Percentiles rank a stretch among this genome's conserved stretches.
These are phyloP conservation scores for Pseudanteris insignis DNA, from an alignment of 2,888 invertebrate genomes.

Conservation along the genomic window DNA sequence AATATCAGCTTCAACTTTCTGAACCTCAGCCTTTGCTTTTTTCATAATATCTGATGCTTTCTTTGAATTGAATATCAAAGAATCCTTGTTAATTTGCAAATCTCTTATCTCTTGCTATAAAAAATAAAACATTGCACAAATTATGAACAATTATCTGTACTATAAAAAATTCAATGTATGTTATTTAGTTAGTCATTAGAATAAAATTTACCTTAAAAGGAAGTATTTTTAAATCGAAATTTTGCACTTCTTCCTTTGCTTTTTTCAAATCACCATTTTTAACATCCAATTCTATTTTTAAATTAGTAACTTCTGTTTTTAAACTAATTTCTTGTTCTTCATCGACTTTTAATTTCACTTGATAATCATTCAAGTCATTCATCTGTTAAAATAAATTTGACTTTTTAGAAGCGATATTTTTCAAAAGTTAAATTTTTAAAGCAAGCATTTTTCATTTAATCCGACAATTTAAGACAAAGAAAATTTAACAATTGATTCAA, in stretches of 20 bases:
- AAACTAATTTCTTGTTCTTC: conserved; percentile 2
- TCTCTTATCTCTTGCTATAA: conserved; percentile 67
- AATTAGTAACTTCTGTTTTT: background rate
- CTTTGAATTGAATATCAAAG: conserved; percentile 43
- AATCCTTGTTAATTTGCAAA: conserved; percentile 63
- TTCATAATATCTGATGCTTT: conserved; percentile 44
- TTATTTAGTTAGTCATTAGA: too few species aligned
- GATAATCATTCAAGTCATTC: conserved; percentile 11
- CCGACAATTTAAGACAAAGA: background rate
- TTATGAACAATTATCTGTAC: background rate
- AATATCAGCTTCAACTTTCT: conserved; percentile 55
- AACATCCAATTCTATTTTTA: conserved; percentile 2
- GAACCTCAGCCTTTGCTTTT: conserved; percentile 47
- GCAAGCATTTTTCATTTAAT: background rate
- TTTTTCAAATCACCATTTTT: conserved; percentile 12
- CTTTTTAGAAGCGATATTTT: too few species aligned
- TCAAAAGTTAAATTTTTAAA: too few species aligned
- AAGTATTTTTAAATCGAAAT: conserved; percentile 7
- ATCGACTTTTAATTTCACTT: conserved; percentile 5
- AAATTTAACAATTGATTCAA: too few species aligned
- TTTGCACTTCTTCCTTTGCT: conserved; percentile 10
- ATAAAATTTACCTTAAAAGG: conserved; percentile 4
- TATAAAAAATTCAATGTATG: background rate
- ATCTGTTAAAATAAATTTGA: conserved; percentile 1
- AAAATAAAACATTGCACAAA: too few species aligned